Conservation (phyloP, 2,113 vertebrate species). For the Pteropus alecto region DNA sequence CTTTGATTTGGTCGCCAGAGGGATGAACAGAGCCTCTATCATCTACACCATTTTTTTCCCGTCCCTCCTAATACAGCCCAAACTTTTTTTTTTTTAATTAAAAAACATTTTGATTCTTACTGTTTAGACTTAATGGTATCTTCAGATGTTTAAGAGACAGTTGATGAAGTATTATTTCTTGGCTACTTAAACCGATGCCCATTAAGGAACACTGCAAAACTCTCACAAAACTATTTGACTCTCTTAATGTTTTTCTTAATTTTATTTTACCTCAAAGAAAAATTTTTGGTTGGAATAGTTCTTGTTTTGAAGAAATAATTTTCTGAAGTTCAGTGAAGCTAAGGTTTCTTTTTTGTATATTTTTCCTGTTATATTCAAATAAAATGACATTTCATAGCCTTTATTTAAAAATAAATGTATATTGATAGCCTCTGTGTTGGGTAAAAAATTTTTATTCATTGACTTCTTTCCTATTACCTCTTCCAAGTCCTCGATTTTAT, state of each 20-base stretch:
- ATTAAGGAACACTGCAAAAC: constrained; percentile 32
- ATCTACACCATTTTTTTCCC: too few relatives aligned
- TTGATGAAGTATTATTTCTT: constrained; percentile 25
- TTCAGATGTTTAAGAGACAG: background rate
- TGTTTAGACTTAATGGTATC: background rate
- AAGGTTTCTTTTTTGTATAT: background rate
- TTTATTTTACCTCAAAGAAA: constrained; percentile 7
- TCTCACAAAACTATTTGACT: background rate
- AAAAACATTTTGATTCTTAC: background rate
- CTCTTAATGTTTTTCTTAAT: background rate
- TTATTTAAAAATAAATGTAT: background rate
- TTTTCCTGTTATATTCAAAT: background rate
- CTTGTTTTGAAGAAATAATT: constrained; percentile 46
- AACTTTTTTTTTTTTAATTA: constrained; percentile 12
- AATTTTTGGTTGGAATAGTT: background rate
- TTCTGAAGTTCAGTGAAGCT: constrained; percentile 14
- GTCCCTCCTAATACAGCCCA: background rate
- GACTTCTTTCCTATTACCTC: background rate
- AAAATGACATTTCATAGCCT: background rate
- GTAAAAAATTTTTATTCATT: background rate
- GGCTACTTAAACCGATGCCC: constrained; percentile 2
- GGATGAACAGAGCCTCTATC: too few relatives aligned
- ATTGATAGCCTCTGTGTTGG: background rate
- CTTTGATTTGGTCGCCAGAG: too few relatives aligned
- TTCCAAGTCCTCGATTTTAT: background rate